Conservation (phyloP, 1,140 invertebrate genomes). For the Formica selysi region DNA sequence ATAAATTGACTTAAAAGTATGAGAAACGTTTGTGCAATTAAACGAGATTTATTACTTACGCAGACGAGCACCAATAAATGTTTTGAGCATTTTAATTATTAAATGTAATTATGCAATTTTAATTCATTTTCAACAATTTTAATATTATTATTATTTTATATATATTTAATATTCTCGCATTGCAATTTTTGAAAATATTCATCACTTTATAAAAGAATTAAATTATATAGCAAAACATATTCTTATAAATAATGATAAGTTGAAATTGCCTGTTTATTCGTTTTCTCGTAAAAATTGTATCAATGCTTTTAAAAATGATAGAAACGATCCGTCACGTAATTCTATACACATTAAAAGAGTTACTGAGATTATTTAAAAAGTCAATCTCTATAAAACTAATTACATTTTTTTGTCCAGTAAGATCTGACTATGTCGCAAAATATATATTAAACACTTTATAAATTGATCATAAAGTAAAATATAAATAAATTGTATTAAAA, state of each 20-base stretch:
- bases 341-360: background rate
- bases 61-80: conserved; percentile 73
- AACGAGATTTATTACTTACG: conserved; percentile 68
- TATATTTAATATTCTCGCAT: conserved; percentile 1
- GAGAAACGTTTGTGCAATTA: conserved; percentile 66
- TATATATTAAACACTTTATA: conserved; percentile 20
- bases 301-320: conserved; percentile 34
- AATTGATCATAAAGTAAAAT: conserved; percentile 10
- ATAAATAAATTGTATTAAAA: conserved; percentile 17
- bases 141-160: background rate
- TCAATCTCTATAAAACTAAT: background rate
- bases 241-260: background rate
- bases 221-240: conserved; percentile 9
- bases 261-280: conserved; percentile 12
- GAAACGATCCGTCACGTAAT: background rate
- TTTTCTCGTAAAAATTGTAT: background rate
- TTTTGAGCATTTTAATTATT: conserved; percentile 54
- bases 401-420: conserved; percentile 37
- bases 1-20: conserved; percentile 39
- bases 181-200: background rate
- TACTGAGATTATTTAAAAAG: background rate
- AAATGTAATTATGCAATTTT: conserved; percentile 10
- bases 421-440: background rate
- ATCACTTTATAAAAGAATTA: background rate
- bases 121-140: conserved; percentile 6